phyloP scores from a whole-genome alignment of 2,888 invertebrate genomes.

The Polyommatus icarus region DNA sequence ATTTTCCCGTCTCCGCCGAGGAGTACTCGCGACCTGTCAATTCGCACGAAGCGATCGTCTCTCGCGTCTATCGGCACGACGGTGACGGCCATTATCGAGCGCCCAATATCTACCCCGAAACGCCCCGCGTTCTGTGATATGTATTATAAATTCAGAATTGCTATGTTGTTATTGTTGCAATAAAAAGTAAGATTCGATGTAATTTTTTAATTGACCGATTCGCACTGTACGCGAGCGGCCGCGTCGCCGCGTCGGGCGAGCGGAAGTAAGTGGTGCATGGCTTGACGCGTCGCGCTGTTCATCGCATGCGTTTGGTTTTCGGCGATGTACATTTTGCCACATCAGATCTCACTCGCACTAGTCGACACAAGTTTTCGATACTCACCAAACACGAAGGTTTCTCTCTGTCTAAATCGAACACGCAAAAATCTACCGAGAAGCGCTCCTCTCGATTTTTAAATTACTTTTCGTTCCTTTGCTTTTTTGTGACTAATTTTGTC shows the following conservation, averaged over 20 bases:
- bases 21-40: constrained; percentile 32
- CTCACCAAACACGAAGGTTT: constrained; percentile 39
- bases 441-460: constrained; percentile 32
- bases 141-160: constrained; percentile 46
- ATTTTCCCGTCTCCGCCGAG: constrained; percentile 42
- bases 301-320: constrained; percentile 70
- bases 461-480: constrained; percentile 33
- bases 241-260: constrained; percentile 50
- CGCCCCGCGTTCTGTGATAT: constrained; percentile 81
- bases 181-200: constrained; percentile 68
- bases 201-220: constrained; percentile 62
- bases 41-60: constrained; percentile 48
- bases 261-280: constrained; percentile 75
- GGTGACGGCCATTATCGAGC: constrained; percentile 58
- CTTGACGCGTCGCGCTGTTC: constrained; percentile 65
- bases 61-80: constrained; percentile 56
- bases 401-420: constrained; percentile 5
- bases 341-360: constrained; percentile 53
- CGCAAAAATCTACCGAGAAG: constrained; percentile 30
- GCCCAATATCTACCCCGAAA: constrained; percentile 70
- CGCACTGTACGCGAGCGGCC: constrained; percentile 53
- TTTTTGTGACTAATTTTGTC: constrained; percentile 31
- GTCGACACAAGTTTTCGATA: constrained; percentile 48
- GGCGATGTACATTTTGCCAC: constrained; percentile 51
- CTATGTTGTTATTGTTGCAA: constrained; percentile 74